phyloP scores from a whole-genome alignment of 1,140 invertebrate genomes.

The Brachionus manjavacas region DNA sequence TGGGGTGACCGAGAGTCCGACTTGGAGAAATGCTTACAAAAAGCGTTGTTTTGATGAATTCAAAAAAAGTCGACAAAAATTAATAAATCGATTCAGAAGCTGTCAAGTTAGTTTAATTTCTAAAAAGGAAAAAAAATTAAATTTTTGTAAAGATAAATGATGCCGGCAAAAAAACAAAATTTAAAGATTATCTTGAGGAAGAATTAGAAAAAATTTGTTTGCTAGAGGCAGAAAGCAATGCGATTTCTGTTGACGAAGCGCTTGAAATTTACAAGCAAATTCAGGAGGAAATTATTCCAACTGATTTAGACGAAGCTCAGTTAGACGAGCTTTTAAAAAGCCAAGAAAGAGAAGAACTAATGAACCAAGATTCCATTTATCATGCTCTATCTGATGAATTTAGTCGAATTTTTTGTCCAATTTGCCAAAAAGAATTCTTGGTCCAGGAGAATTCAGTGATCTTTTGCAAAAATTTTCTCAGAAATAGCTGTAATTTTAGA shows the following conservation, averaged over 20 bases:
- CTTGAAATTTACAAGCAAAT: constrained; percentile 40
- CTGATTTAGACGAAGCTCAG: neutral
- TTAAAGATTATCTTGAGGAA: constrained; percentile 31
- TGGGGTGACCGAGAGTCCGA: neutral
- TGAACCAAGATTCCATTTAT: constrained; percentile 2
- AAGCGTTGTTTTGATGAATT: constrained; percentile 38
- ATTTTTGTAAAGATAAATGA: neutral
- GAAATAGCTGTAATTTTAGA: neutral
- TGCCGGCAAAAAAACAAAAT: neutral
- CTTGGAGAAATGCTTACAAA: constrained; percentile 36
- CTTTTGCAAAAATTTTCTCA: constrained; percentile 19
- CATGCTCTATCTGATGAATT: neutral
- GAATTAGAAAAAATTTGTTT: constrained; percentile 42
- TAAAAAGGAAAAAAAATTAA: neutral
- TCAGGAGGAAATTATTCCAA: constrained; percentile 28
- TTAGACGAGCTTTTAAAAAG: neutral
- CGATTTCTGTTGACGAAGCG: constrained; percentile 25
- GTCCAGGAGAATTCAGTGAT: neutral
- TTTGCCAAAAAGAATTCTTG: constrained; percentile 39
- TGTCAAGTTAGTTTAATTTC: neutral
- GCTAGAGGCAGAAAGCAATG: constrained; percentile 9
- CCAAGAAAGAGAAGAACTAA: constrained; percentile 15
- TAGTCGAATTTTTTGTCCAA: constrained; percentile 12
- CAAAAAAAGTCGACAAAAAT: constrained; percentile 39
- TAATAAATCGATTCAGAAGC: constrained; percentile 32